Evolutionary conservation across 2,888 invertebrate genomes (phyloP).

Genomic region (Pterobdella sp.): DNA sequence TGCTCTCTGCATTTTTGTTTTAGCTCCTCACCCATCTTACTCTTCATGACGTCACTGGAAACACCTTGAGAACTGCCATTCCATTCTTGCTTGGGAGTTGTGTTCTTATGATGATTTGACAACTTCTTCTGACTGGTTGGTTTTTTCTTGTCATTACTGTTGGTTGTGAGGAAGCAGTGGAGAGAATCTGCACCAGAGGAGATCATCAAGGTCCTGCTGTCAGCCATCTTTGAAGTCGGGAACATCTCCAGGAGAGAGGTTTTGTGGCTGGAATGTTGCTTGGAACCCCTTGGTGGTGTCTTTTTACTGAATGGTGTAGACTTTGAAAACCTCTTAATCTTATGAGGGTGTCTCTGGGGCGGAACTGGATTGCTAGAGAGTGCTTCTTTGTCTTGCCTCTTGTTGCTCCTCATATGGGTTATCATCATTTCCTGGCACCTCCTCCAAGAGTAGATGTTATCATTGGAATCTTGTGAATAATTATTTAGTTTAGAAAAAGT

Average conservation of each 20-base stretch:
- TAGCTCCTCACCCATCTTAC: background rate
- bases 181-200: background rate
- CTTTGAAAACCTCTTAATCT: too few relatives aligned
- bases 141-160: background rate
- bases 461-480: background rate
- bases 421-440: constrained; percentile 4
- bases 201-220: background rate
- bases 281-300: too few relatives aligned
- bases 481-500: too few relatives aligned
- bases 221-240: background rate
- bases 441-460: constrained; percentile 8
- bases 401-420: background rate
- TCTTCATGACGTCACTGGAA: background rate
- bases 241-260: background rate
- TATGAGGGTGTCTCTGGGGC: too few relatives aligned
- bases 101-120: too few relatives aligned
- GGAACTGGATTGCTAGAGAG: too few relatives aligned
- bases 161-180: constrained; percentile 5
- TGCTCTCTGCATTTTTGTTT: background rate
- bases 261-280: background rate
- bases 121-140: background rate
- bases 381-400: background rate
- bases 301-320: too few relatives aligned
- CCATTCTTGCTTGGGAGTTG: background rate
- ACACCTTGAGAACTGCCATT: background rate